These are phyloP conservation scores for Steinernema scapterisci DNA, from an alignment of 2,888 invertebrate genomes.

Conservation along the genomic window DNA sequence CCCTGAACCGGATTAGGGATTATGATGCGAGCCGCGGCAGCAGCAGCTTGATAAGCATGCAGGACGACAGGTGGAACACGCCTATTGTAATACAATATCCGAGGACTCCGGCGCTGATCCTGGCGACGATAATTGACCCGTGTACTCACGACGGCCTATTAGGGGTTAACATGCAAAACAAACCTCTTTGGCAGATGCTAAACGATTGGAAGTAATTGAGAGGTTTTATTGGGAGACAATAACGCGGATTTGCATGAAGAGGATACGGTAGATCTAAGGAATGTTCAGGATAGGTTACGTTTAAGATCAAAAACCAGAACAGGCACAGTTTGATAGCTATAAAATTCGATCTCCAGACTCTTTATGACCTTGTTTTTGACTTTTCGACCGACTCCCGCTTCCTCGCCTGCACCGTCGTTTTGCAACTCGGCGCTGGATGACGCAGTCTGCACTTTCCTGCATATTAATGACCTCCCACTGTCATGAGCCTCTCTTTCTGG, in stretches of 20 bases:
- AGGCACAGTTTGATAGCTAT: no score
- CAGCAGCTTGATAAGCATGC: conserved; percentile 21
- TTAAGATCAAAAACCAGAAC: no score
- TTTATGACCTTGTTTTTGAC: no score
- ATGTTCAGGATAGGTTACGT: no score
- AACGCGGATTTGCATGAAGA: not conserved
- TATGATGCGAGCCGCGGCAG: not conserved
- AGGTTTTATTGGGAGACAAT: not conserved
- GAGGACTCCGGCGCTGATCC: not conserved
- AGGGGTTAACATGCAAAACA: not conserved
- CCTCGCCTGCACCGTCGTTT: no score
- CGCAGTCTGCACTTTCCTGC: no score
- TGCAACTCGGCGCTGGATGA: no score
- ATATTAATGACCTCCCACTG: no score
- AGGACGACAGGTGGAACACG: conserved; percentile 24
- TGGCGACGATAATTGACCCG: conserved; percentile 26
- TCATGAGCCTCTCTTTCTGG: no score
- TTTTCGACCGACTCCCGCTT: no score
- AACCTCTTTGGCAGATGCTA: conserved; percentile 30
- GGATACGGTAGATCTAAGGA: not conserved
- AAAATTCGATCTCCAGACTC: no score
- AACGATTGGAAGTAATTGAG: conserved; percentile 16
- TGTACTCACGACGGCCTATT: not conserved
- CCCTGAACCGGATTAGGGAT: conserved; percentile 30
- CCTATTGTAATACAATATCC: conserved; percentile 20